Evolutionary conservation across 2,888 invertebrate genomes (phyloP), one percentile per base, ranked within the genome.

Genomic region (Agrotis clavis): DNA sequence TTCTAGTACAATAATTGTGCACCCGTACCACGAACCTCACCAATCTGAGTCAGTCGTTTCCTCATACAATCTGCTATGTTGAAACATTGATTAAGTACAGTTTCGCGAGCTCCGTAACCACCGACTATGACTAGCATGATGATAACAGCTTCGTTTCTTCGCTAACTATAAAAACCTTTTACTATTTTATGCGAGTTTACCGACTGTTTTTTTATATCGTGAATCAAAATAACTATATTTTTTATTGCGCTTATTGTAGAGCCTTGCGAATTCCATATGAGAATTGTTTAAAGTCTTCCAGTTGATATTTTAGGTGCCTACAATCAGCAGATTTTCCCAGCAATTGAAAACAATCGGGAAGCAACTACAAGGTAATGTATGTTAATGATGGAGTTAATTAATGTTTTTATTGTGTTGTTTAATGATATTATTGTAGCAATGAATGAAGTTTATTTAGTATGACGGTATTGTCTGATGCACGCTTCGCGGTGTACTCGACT

Each of bases 351-450:
- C 83, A 84, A 81, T 67, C 82, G 83, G 87, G 87, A 88, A 86
- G 81, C 86, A 60, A 79, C 71, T 53, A 84, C 88, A 91, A 91
- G 90, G 92, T 92, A 90, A 90, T 84, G 85, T 86, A 85, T 86
- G 84, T 66, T 84, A 83, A 85, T 81, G 79, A 85, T 81, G 81
- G 81, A 83, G 73, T 79, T 86, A 79, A 86, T 85, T 79, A 80
- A 81, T 80, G 80, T 86, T 83, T 81, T 78, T 77, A 72, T 74
- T 84, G 66, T 85, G 67, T 47, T 81, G 67, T 67, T 74, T 84
- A 62, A 74, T 76, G 64, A 71, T 77, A 65, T 73, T 77, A 61
- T 71, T 67, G 77, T 71, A 50, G 76, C 57, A 67, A 68, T 74
- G 70, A 74, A 70, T 73, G 54, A 73, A 66, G 70, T 77, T 77